Conservation (phyloP, 2,888 invertebrate genomes). For the Melanchra persicariae region DNA sequence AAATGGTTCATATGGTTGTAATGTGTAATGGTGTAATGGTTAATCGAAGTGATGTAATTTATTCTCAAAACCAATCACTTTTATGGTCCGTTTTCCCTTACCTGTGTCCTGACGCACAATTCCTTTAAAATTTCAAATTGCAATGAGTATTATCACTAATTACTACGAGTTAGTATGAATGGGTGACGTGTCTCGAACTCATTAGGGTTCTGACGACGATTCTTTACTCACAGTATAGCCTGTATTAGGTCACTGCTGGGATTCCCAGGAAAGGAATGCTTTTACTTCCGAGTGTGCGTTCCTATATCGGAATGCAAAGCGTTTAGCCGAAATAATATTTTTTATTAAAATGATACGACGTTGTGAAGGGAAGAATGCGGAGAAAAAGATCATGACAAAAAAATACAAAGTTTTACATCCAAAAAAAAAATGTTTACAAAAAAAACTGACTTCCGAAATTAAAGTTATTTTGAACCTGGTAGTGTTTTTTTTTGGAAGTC, state of each 20-base stretch:
- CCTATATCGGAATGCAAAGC: not conserved
- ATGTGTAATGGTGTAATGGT: too few species aligned
- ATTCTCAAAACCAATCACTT: not conserved
- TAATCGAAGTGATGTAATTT: not conserved
- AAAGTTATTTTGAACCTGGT: too few species aligned
- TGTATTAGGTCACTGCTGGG: not conserved
- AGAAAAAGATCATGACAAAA: too few species aligned
- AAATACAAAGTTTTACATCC: too few species aligned
- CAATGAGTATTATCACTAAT: not conserved
- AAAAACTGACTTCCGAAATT: too few species aligned
- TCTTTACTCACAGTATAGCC: not conserved
- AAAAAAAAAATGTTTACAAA: too few species aligned
- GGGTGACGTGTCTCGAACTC: not conserved
- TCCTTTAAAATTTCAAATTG: not conserved
- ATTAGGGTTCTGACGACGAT: not conserved
- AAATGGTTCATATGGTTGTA: too few species aligned
- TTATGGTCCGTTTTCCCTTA: not conserved
- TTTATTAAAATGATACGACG: too few species aligned
- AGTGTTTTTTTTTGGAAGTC: too few species aligned
- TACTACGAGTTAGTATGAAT: not conserved
- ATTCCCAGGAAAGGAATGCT: conserved; percentile 11
- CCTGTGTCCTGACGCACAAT: not conserved
- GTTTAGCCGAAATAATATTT: too few species aligned
- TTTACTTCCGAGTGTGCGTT: not conserved
- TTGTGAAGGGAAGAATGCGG: too few species aligned